Conservation (phyloP, 2,888 invertebrate species). For the Creontiades dilutus region DNA sequence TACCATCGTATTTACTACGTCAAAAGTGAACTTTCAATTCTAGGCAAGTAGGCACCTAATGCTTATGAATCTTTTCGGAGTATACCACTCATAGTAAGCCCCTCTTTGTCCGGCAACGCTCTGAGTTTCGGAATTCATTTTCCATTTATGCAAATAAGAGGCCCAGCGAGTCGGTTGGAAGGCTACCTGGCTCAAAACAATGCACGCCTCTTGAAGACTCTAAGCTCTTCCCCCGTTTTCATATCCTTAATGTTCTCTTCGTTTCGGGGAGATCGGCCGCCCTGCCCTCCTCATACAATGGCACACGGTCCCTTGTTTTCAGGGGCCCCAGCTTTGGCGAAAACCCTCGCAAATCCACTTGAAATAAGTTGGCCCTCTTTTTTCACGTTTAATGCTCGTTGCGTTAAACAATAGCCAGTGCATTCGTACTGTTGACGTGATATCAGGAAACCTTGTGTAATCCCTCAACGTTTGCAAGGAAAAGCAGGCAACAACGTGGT, state of each 20-base stretch:
- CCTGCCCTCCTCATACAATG: neutral
- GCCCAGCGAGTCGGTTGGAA: neutral
- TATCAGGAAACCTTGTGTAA: neutral
- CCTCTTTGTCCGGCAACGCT: neutral
- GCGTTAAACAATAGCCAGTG: neutral
- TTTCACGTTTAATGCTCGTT: neutral
- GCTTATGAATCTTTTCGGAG: neutral
- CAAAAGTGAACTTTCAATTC: too few relatives aligned
- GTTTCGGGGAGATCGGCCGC: neutral
- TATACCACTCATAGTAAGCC: slow-evolving; percentile 2
- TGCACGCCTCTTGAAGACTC: slow-evolving; percentile 2
- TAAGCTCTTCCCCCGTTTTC: slow-evolving; percentile 9
- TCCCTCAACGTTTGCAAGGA: neutral
- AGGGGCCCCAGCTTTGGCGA: neutral
- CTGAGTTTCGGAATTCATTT: neutral
- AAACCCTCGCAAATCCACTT: neutral
- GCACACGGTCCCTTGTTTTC: neutral
- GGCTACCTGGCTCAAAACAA: slow-evolving; percentile 29
- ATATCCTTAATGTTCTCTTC: slow-evolving; percentile 13
- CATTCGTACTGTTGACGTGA: neutral
- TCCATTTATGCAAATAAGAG: slow-evolving; percentile 14
- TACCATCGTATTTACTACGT: too few relatives aligned
- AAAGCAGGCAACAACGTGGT: neutral
- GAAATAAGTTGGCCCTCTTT: slow-evolving; percentile 13
- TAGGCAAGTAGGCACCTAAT: too few relatives aligned